Evolutionary conservation across 2,797 vertebrate genomes (phyloP).

Genomic region (Pseudotriccus pelzelni): DNA sequence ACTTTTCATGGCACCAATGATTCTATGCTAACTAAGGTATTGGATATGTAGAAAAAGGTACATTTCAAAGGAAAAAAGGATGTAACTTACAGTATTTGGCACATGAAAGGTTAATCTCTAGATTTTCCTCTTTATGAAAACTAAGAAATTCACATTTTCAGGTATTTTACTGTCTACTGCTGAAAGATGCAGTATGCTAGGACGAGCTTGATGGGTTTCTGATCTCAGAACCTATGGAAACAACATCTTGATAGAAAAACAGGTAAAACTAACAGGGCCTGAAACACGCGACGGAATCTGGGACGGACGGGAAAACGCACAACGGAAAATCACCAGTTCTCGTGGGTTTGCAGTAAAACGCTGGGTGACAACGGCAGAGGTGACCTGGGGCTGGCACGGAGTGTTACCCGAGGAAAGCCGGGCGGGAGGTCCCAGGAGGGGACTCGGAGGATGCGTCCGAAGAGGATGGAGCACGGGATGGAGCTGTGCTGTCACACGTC

Average conservation of each 20-base stretch:
- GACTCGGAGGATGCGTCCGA: not conserved
- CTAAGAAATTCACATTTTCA: constrained; percentile 84
- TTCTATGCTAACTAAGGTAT: constrained; percentile 78
- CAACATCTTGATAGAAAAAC: constrained; percentile 54
- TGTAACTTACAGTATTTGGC: constrained; percentile 80
- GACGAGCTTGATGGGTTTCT: constrained; percentile 28
- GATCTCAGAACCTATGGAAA: constrained; percentile 58
- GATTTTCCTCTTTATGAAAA: constrained; percentile 63
- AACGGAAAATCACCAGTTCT: constrained; percentile 15
- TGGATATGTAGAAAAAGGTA: constrained; percentile 80
- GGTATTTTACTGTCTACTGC: constrained; percentile 74
- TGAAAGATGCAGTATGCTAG: constrained; percentile 59
- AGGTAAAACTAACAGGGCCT: constrained; percentile 56
- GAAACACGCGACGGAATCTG: not conserved
- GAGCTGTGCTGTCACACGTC: constrained; percentile 2
- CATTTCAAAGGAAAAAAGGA: constrained; percentile 72
- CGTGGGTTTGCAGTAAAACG: not conserved
- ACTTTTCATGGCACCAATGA: constrained; percentile 82
- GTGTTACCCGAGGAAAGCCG: constrained; percentile 3
- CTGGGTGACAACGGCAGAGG: not conserved
- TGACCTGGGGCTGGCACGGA: not conserved
- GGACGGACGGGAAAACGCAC: not conserved
- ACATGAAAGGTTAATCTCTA: constrained; percentile 78
- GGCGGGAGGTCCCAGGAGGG: not conserved
- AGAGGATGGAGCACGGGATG: not conserved